A percentile compares a stretch with the other conserved stretches of the same genome.
phyloP scores from a whole-genome alignment of 2,113 vertebrate genomes.

The Limnothrissa miodon region DNA sequence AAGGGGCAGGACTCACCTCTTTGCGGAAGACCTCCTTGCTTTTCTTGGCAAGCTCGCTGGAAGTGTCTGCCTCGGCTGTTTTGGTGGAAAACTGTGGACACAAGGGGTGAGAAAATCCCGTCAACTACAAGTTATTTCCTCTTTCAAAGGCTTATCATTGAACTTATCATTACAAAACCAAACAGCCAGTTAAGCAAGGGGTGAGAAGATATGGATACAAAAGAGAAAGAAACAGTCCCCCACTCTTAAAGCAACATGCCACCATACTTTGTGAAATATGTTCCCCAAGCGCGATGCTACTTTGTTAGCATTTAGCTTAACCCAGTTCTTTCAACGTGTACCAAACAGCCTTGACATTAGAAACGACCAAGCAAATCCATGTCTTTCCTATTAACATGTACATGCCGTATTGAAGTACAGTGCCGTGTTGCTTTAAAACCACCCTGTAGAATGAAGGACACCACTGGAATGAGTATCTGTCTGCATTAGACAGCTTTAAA shows the following conservation, averaged over 20 bases:
- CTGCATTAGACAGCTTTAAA: too few species aligned
- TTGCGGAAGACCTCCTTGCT: constrained; percentile 99
- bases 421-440: too few species aligned
- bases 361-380: too few species aligned
- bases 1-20: constrained; percentile 74
- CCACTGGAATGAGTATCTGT: neutral
- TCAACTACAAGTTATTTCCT: neutral
- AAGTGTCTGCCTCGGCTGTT: constrained; percentile 96
- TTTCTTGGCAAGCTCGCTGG: constrained; percentile 95
- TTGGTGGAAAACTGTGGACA: constrained; percentile 89
- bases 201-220: neutral
- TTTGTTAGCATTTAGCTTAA: too few species aligned
- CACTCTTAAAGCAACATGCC: too few species aligned
- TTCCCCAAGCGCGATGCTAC: too few species aligned
- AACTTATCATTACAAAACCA: too few species aligned
- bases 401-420: too few species aligned
- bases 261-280: too few species aligned
- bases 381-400: too few species aligned
- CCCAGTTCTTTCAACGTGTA: too few species aligned
- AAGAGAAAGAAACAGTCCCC: neutral
- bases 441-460: neutral
- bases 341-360: too few species aligned
- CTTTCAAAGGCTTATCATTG: neutral
- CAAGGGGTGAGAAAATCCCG: constrained; percentile 30
- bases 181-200: neutral